These are phyloP conservation scores for Pandemis cinnamomeana DNA, from an alignment of 2,888 invertebrate species.

Conservation along the genomic window DNA sequence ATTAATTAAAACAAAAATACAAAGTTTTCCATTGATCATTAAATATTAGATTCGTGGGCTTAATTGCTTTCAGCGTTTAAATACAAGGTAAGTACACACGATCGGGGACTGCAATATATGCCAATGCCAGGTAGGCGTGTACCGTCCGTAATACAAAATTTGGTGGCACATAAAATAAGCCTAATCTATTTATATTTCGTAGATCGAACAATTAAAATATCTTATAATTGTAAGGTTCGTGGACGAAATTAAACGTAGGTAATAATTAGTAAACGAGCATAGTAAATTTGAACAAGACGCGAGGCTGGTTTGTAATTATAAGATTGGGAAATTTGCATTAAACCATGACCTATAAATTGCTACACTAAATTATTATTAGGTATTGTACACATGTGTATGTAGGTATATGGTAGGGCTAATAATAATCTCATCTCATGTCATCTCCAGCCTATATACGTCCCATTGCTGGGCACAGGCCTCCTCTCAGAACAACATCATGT, in stretches of 20 bases:
- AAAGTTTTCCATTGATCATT: too few relatives aligned
- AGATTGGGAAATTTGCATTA: too few relatives aligned
- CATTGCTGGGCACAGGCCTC: too few relatives aligned
- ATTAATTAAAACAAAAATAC: too few relatives aligned
- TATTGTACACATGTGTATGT: too few relatives aligned
- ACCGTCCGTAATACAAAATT: not conserved
- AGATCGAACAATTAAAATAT: not conserved
- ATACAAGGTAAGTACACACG: not conserved
- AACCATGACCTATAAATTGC: too few relatives aligned
- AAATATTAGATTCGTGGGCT: not conserved
- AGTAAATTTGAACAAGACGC: too few relatives aligned
- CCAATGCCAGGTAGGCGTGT: not conserved
- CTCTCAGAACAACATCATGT: not conserved
- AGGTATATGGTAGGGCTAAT: too few relatives aligned
- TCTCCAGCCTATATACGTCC: too few relatives aligned
- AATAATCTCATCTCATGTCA: too few relatives aligned
- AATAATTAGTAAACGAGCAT: not conserved
- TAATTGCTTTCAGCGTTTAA: constrained; percentile 5
- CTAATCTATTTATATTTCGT: not conserved
- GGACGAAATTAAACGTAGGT: not conserved
- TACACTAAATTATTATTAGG: too few relatives aligned
- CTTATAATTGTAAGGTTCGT: not conserved
- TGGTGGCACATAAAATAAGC: not conserved
- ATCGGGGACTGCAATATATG: not conserved
- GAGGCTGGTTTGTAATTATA: too few relatives aligned